phyloP scores from a whole-genome alignment of 1,140 invertebrate genomes.

The Paracyclopina nana region DNA sequence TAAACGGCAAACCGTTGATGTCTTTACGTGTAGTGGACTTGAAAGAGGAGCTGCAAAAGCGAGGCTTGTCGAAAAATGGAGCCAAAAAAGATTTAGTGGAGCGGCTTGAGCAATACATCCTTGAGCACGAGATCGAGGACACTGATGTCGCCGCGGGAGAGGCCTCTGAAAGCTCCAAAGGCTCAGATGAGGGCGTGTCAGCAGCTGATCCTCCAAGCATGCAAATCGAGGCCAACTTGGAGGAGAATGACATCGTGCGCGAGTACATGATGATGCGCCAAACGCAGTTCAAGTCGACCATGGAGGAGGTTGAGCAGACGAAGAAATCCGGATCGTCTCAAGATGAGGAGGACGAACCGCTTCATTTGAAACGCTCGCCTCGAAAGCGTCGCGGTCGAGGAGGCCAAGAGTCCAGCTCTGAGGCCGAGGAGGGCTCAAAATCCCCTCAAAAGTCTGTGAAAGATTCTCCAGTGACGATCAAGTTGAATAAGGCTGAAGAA shows the following conservation, averaged over 20 bases:
- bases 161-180: not conserved
- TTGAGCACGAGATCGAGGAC: not conserved
- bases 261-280: not conserved
- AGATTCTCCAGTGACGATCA: not conserved
- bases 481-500: no score
- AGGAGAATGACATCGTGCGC: not conserved
- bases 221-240: not conserved
- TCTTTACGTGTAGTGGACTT: slow-evolving; percentile 34
- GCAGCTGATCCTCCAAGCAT: not conserved
- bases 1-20: slow-evolving; percentile 24
- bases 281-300: not conserved
- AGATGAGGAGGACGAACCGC: not conserved
- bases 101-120: slow-evolving; percentile 26
- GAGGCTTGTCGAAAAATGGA: slow-evolving; percentile 33
- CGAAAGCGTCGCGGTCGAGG: no score
- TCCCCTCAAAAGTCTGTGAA: not conserved
- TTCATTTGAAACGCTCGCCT: no score
- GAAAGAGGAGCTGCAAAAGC: slow-evolving; percentile 32
- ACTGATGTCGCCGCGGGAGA: no score
- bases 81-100: slow-evolving; percentile 33
- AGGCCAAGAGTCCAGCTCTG: not conserved
- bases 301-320: not conserved
- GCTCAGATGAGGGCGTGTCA: not conserved
- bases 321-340: not conserved
- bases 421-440: not conserved